Base-by-base conservation (phyloP, 2,113 vertebrate genomes). In the Dromaius novaehollandiae region DNA sequence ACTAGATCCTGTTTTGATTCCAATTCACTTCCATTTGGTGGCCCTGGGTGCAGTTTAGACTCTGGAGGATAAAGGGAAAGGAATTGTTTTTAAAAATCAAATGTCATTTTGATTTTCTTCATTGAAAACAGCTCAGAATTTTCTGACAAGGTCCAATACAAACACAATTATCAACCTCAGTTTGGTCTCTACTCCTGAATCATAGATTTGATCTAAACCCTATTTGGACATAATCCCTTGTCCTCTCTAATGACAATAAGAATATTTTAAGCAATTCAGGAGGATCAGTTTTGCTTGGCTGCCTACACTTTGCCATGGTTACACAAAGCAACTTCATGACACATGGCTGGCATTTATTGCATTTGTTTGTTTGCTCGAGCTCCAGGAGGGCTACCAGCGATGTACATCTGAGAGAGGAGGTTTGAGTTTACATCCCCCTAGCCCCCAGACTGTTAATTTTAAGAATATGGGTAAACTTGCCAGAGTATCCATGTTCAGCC, bases 301-400 rank as follows among this genome's bases (percentile, higher is more conserved):
- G 93, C 96, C 93, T 84, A 94, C 88, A 3, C 20, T 96, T 97
- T 88, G 76, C 95, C 82, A 97, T 95, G 94, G 93, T 97, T 97
- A 97, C 94, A 8, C 88, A 89, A 95, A 88, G 88, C 82, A 97
- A 96, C 93, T 98, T 95, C 50, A 40, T 95, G 97, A 98, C 97
- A 97, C 98, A 98, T 89, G 95, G 96, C 3, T 97, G 97, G 94
- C 96, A 97, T 98, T 98, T 98, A 91, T 88, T 74, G 76, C 36
- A 4, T 96, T 95, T 95, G 78, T 97, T 97, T 97, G 89, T 96
- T 97, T 97, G 96, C 87, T 98, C 87, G 44, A 86, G 74, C 93
- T 91, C 91, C 30, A 79, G 92, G 95, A 93, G 83, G 94, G 90
- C 94, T 93, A 36, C 86, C 78, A 82, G 94, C 60, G 93, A 97